Evolutionary conservation across 2,888 invertebrate genomes (phyloP), one percentile per base, ranked within the genome.

Genomic region (Seladonia tumulorum): DNA sequence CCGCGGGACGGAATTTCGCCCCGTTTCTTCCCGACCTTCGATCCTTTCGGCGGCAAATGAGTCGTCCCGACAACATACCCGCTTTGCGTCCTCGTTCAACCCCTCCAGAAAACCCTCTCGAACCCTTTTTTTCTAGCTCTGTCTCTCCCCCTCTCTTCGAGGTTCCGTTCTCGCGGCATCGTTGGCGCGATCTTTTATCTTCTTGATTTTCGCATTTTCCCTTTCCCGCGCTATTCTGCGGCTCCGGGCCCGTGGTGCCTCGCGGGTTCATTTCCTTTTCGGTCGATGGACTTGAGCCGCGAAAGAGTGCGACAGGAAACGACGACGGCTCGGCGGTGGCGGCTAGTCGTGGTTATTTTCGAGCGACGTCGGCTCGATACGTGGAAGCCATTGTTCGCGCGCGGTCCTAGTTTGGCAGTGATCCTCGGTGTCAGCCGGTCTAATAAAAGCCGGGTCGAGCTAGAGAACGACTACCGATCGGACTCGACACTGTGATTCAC

Each of bases 351-450:
- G 87, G 91, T 88, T 92, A 92, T 92, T 92, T 92, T 92, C 89
- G 92, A 88, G 77, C 87, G 8, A 66, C 53, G 89, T 78, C 88
- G 79, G 79, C 76, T 66, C 87, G 89, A 88, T 89, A 87, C 89
- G 89, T 88, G 90, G 90, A 91, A 90, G 91, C 93, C 91, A 93
- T 93, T 93, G 93, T 93, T 93, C 90, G 87, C 25, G 60, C 83
- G 88, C 93, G 92, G 90, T 91, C 93, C 93, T 92, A 93, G 91
- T 93, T 93, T 93, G 92, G 93, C 93, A 91, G 89, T 91, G 92
- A 93, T 93, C 91, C 91, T 92, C 91, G 92, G 88, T 91, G 91
- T 92, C 89, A 91, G 89, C 85, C 87, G 87, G 82, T 89, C 92
- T 92, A 92, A 92, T 92, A 92, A 92, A 92, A 92, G 92, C 91